Conservation (phyloP, 2,888 invertebrate genomes). For the Pollenia angustigena region DNA sequence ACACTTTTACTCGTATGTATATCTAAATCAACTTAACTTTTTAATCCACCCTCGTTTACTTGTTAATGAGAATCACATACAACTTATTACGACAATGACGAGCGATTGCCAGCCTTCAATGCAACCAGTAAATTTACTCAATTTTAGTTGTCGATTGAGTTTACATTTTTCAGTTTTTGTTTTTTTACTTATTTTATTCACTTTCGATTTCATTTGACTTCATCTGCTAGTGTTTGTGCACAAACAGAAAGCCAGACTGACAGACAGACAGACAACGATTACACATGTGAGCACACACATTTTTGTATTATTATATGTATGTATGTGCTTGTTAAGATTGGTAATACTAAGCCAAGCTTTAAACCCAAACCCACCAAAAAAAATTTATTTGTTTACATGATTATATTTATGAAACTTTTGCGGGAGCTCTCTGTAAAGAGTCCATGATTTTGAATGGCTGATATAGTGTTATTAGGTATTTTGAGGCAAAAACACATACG, state of each 20-base stretch:
- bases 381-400: slow-evolving; percentile 1
- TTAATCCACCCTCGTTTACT: slow-evolving; percentile 20
- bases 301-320: background rate
- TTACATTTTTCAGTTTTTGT: slow-evolving; percentile 32
- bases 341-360: slow-evolving; percentile 58
- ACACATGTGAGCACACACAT: background rate
- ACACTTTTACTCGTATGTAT: too few species aligned
- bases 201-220: slow-evolving; percentile 80
- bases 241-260: background rate
- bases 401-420: slow-evolving; percentile 35
- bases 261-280: background rate
- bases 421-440: slow-evolving; percentile 36
- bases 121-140: slow-evolving; percentile 38
- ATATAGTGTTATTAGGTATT: slow-evolving; percentile 81
- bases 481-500: slow-evolving; percentile 79
- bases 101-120: slow-evolving; percentile 41
- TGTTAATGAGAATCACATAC: slow-evolving; percentile 11
- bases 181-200: slow-evolving; percentile 75
- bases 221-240: slow-evolving; percentile 23
- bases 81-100: slow-evolving; percentile 36
- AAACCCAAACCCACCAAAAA: slow-evolving; percentile 54
- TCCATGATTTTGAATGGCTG: slow-evolving; percentile 72
- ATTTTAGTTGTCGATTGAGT: slow-evolving; percentile 25
- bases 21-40: background rate
- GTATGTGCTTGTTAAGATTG: slow-evolving; percentile 26